Conservation (phyloP, 2,113 vertebrate species). For the Callospermophilus lateralis region DNA sequence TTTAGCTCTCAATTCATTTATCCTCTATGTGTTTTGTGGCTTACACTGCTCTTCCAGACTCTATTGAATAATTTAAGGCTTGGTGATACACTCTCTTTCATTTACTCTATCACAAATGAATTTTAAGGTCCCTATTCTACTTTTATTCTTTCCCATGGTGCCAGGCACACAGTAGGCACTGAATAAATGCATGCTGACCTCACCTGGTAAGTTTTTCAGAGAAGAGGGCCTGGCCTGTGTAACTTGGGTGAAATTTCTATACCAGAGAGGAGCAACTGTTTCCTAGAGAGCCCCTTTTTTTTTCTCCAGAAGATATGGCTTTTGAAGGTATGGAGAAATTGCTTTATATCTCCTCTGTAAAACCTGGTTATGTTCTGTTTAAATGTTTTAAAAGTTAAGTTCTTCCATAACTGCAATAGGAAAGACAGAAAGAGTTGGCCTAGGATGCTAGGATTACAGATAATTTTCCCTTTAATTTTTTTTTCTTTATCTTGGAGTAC, state of each 20-base stretch:
- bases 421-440: constrained; percentile 83
- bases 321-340: constrained; percentile 83
- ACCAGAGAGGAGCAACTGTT: constrained; percentile 79
- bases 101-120: constrained; percentile 36
- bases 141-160: constrained; percentile 76
- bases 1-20: background rate
- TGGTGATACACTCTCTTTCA: background rate
- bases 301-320: constrained; percentile 83
- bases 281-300: constrained; percentile 83
- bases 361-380: constrained; percentile 84
- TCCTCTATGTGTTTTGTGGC: background rate
- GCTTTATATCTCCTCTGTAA: constrained; percentile 83
- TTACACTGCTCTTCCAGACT: background rate
- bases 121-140: constrained; percentile 56
- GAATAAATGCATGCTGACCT: constrained; percentile 83
- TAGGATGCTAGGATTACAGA: constrained; percentile 78
- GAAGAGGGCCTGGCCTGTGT: constrained; percentile 82
- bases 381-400: constrained; percentile 84
- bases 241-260: constrained; percentile 83
- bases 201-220: constrained; percentile 84
- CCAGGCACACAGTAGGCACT: constrained; percentile 79
- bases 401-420: constrained; percentile 85
- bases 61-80: background rate
- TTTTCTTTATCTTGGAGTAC: constrained; percentile 65
- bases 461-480: constrained; percentile 45